Conservation (phyloP, 64 coral and sea anemone genomes). For the Actinia equina region DNA sequence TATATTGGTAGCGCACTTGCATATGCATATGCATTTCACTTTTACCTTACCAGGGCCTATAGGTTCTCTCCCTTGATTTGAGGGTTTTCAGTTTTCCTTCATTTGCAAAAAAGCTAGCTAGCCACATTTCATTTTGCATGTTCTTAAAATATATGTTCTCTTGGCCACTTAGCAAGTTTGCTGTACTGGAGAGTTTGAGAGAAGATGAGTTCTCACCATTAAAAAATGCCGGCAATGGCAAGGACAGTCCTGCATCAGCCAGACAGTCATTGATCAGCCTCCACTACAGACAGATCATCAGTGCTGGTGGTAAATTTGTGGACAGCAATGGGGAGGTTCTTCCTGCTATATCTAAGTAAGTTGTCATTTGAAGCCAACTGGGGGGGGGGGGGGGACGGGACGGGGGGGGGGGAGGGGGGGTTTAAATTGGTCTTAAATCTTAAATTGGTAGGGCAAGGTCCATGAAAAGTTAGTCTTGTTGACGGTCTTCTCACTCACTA, state of each 20-base stretch:
- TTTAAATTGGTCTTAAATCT: too few species aligned
- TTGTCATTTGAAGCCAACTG: neutral
- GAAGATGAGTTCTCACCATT: slow-evolving; percentile 75
- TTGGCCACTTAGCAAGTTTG: slow-evolving; percentile 42
- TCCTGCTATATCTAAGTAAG: slow-evolving; percentile 26
- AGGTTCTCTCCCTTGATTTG: too few species aligned
- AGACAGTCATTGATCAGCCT: slow-evolving; percentile 34
- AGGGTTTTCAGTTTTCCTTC: too few species aligned
- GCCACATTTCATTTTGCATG: too few species aligned
- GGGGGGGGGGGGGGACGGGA: neutral
- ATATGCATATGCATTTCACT: too few species aligned
- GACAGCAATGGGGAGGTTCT: slow-evolving; percentile 48
- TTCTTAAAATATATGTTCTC: too few species aligned
- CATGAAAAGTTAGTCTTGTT: too few species aligned
- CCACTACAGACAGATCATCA: slow-evolving; percentile 49
- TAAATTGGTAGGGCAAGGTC: too few species aligned
- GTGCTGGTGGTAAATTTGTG: slow-evolving; percentile 65
- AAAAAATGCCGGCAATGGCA: slow-evolving; percentile 53
- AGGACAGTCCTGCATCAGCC: slow-evolving; percentile 57
- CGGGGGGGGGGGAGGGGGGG: neutral
- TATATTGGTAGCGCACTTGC: too few species aligned
- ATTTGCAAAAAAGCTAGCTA: too few species aligned
- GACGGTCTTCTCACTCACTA: too few species aligned
- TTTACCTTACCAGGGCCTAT: too few species aligned
- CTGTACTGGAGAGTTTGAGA: slow-evolving; percentile 53